Percentiles rank a stretch among this genome's conserved stretches.
These are phyloP conservation scores for Oxygymnocypris stewartii DNA, from an alignment of 2,113 vertebrate genomes.

Conservation along the genomic window DNA sequence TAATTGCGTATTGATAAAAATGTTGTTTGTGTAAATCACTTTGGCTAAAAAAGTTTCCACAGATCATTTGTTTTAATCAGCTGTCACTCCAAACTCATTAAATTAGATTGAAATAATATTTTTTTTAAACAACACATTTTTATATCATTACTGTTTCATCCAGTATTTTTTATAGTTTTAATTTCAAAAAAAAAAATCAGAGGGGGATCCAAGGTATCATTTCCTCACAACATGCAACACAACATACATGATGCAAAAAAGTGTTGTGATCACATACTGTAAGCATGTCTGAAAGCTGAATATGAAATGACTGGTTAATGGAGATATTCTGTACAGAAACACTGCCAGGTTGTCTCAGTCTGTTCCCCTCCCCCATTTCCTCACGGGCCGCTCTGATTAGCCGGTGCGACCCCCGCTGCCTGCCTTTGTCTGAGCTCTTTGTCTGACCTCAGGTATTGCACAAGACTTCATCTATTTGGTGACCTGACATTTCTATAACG, in stretches of 20 bases:
- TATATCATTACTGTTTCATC: too few relatives aligned
- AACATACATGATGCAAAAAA: neutral
- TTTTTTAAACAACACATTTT: too few relatives aligned
- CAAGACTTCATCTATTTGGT: neutral
- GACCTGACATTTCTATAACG: neutral
- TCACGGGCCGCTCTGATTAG: constrained; percentile 38
- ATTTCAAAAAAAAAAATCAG: too few relatives aligned
- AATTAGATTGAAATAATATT: too few relatives aligned
- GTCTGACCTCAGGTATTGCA: constrained; percentile 43
- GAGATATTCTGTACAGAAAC: constrained; percentile 11
- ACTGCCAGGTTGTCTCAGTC: constrained; percentile 17
- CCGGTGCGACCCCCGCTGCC: constrained; percentile 4
- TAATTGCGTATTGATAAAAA: too few relatives aligned
- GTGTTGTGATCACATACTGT: neutral
- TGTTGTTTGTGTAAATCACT: too few relatives aligned
- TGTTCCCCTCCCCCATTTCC: constrained; percentile 37
- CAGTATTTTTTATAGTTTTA: too few relatives aligned
- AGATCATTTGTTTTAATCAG: too few relatives aligned
- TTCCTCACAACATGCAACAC: neutral
- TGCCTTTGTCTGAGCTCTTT: constrained; percentile 46
- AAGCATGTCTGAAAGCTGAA: neutral
- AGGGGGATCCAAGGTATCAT: neutral
- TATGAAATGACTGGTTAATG: neutral
- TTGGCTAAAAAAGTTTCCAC: too few relatives aligned
- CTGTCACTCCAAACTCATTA: too few relatives aligned